Evolutionary conservation across 2,888 invertebrate genomes (phyloP), one percentile per base, ranked within the genome.

Genomic region (Sminthurides aquaticus): DNA sequence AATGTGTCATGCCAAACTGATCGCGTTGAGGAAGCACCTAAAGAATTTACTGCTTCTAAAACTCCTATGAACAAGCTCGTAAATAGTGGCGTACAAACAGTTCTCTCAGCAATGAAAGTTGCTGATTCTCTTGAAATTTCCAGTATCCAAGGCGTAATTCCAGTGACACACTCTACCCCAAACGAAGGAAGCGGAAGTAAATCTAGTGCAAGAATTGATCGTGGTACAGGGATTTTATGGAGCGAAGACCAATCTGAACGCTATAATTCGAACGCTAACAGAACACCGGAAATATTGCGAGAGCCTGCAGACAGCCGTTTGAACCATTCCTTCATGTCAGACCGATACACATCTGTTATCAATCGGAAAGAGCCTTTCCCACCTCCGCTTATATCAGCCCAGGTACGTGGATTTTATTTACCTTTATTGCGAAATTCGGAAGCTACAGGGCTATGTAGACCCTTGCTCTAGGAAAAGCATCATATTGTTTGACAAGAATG

Each of bases 91-190:
- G 64, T 59, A 24, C 64, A 64, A 34, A 64, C 64, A 3, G 34
- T 48, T 11, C 5, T 54, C 18, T 56, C 56, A 2, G 49, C 18
- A 22, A 18, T 60, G 26, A 28, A 11, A 29, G 26, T 22, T 49
- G 27, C 5, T 27, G 64, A 59, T 28, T 18, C 58, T 1, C 59
- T 60, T 26, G 64, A 65, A 34, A 52, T 65, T 24, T 65, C 60
- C 8, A 54, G 34, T 3, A 65, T 65, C 25, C 60, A 65, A 22
- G 64, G 68, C 18, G 52, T 18, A 43, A 54, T 60, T 20, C 57
- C 63, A 11, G 62, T 62, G 3, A 68, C 65, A 20, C 65, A 65
- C 54, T 68, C 68, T n/a, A 68, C 68, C 26, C 68, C 68, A 5
- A 68, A 65, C 48, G 67, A 67, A 25, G 54, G 11, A 3, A 28